phyloP scores from a whole-genome alignment of 2,113 vertebrate species.

The Poeciliopsis occidentalis region DNA sequence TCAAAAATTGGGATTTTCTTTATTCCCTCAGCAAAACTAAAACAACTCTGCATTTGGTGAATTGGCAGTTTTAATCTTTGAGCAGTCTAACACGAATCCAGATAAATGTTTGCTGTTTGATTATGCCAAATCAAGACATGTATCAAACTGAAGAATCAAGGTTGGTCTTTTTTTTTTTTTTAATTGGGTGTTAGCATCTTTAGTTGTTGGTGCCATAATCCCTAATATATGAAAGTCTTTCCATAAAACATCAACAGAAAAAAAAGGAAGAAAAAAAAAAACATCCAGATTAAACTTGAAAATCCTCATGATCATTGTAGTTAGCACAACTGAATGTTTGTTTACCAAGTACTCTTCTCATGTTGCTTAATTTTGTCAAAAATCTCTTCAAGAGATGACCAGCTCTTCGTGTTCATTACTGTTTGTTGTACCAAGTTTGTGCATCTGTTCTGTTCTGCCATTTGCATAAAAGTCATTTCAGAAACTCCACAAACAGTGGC shows the following conservation, averaged over 20 bases:
- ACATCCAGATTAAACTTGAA: constrained; percentile 68
- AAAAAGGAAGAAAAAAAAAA: constrained; percentile 21
- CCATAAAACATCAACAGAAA: constrained; percentile 47
- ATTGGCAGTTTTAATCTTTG: constrained; percentile 37
- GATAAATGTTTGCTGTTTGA: constrained; percentile 49
- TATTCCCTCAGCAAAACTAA: constrained; percentile 57
- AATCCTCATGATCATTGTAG: constrained; percentile 69
- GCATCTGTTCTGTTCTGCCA: constrained; percentile 78
- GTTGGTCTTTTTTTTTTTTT: constrained; percentile 15
- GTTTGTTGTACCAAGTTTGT: constrained; percentile 80
- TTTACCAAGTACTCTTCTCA: constrained; percentile 72
- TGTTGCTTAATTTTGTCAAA: constrained; percentile 66
- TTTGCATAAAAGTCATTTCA: constrained; percentile 85
- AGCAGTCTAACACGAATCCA: constrained; percentile 47
- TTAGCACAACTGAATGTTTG: constrained; percentile 73
- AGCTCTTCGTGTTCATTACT: constrained; percentile 79
- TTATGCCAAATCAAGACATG: constrained; percentile 47
- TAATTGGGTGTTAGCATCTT: constrained; percentile 57
- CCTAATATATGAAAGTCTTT: constrained; percentile 60
- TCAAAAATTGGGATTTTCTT: constrained; percentile 52
- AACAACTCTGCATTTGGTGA: constrained; percentile 36
- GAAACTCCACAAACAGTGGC: constrained; percentile 46
- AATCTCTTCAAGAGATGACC: constrained; percentile 71
- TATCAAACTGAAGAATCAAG: constrained; percentile 29
- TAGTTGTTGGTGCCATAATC: constrained; percentile 79